Evolutionary conservation across 1,140 invertebrate genomes (phyloP), one percentile per base, ranked within the genome.

Genomic region (Hesperophylax magnus): DNA sequence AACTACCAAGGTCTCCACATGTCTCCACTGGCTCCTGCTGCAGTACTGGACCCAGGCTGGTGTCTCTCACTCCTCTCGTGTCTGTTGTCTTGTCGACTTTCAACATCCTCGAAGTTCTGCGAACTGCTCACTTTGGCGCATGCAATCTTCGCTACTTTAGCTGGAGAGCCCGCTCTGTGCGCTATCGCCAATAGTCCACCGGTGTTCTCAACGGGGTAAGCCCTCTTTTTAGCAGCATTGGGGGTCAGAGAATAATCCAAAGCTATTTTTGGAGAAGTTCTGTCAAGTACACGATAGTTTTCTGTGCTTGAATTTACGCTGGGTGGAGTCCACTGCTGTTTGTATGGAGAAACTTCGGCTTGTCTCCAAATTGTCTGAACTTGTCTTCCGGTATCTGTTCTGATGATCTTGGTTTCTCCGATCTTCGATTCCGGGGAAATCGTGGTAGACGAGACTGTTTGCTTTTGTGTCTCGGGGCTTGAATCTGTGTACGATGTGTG

Each of bases 391-490:
- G 39, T 65, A 9, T 56, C 56, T n/a, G 47, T n/a, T 17, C 67
- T 67, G 27, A 22, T 22, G 17, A 61, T 22, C 56, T 80, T 80
- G 17, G 78, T n/a, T 63, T 82, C 72, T 20, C 11, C 22, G 20
- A 58, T 61, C 65, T 77, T 83, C 0, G 87, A 85, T 78, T 90
- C 87, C 47, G 92, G 92, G 0, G 92, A 92, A 82, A 89, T 92
- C 20, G 91, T 93, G 0, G 90, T 92, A 0, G 92, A 93, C n/a
- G 92, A 92, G 7, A 93, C 92, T 2, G 91, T 92, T 0, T 91
- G 86, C 74, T 91, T 93, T 82, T 93, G 92, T 0, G 91, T 91
- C 85, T 93, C 92, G 0, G 92, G 92, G 8, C 91, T 92, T 0
- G 89, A 90, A 77, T 90, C 89, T 71, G 89, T 88, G n/a, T 87